A percentile compares a stretch with the other conserved stretches of the same genome.
These are phyloP conservation scores for Osmerus mordax DNA, from an alignment of 2,113 vertebrate species.

Conservation along the genomic window DNA sequence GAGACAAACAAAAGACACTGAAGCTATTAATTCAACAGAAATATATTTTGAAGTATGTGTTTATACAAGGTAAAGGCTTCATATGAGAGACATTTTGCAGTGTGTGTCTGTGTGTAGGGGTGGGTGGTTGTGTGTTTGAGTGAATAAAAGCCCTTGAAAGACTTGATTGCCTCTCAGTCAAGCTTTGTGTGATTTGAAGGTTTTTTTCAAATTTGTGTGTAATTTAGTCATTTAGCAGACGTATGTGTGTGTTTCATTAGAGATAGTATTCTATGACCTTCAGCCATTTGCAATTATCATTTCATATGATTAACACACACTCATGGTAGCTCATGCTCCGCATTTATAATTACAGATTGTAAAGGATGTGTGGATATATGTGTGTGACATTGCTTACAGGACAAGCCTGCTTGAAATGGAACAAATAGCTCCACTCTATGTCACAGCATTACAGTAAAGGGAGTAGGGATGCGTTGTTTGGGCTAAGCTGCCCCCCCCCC, in stretches of 20 bases:
- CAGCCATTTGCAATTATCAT: too few species aligned
- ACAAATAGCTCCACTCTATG: conserved; percentile 51
- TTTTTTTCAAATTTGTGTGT: too few species aligned
- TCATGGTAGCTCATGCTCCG: not conserved
- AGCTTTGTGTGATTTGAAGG: not conserved
- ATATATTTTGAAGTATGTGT: not conserved
- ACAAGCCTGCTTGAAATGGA: conserved; percentile 22
- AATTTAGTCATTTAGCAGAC: too few species aligned
- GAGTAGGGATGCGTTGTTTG: conserved; percentile 59
- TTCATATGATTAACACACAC: not conserved
- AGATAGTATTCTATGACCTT: too few species aligned
- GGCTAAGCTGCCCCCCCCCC: conserved; percentile 51
- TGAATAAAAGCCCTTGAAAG: not conserved
- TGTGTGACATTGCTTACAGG: not conserved
- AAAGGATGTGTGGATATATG: too few species aligned
- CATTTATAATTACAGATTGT: too few species aligned
- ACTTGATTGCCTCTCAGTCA: conserved; percentile 3
- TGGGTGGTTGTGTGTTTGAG: not conserved
- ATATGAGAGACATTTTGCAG: not conserved
- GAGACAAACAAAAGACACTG: not conserved
- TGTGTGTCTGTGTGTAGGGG: not conserved
- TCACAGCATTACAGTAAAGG: conserved; percentile 67
- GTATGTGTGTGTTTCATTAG: too few species aligned
- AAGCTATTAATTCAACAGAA: not conserved
- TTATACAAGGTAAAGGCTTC: not conserved